Conservation (phyloP, 2,113 vertebrate species). For the Barnardius zonarius region DNA sequence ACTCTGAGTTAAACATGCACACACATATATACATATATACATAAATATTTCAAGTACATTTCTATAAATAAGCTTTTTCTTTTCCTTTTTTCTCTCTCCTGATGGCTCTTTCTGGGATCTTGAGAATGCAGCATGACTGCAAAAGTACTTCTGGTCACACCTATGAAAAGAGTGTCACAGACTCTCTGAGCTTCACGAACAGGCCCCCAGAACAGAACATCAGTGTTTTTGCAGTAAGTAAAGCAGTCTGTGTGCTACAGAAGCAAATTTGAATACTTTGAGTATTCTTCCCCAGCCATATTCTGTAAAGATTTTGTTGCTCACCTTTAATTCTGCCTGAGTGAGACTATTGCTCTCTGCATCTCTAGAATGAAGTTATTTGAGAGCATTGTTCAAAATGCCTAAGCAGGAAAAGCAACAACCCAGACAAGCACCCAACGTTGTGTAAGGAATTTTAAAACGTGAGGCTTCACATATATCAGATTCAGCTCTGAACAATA, state of each 20-base stretch:
- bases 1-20: background rate
- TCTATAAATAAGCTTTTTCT: background rate
- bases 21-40: no score
- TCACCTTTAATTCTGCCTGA: background rate
- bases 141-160: background rate
- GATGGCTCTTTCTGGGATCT: background rate
- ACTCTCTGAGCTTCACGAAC: background rate
- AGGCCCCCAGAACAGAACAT: background rate
- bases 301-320: background rate
- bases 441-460: background rate
- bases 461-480: rapidly evolving
- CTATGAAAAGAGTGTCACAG: background rate
- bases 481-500: slow-evolving; percentile 5
- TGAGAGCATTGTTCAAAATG: background rate
- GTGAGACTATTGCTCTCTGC: background rate
- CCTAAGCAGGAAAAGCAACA: background rate
- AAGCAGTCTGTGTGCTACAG: background rate
- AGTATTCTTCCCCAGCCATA: background rate
- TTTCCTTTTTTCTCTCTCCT: background rate
- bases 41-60: background rate
- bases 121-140: background rate
- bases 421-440: rapidly evolving
- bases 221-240: background rate
- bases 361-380: background rate
- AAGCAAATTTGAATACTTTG: background rate